Percentiles rank a stretch among this genome's conserved stretches.
phyloP scores from a whole-genome alignment of 2,113 vertebrate genomes.

The Rhodinocichla rosea region DNA sequence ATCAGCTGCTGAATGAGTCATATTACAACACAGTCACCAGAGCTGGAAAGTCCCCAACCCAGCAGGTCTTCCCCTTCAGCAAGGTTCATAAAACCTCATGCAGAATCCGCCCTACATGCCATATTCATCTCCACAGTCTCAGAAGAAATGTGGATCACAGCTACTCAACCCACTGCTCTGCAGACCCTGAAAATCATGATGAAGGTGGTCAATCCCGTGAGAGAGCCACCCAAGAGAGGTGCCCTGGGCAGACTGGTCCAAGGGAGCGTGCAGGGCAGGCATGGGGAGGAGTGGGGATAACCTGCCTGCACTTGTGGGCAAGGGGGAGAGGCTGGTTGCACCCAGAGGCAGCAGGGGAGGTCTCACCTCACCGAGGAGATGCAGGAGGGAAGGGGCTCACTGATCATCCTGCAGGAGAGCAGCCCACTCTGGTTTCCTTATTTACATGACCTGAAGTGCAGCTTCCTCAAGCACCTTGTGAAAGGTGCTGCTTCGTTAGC shows the following conservation, averaged over 20 bases:
- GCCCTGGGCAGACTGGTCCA: background rate
- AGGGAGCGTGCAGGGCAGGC: background rate
- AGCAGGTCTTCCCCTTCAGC: background rate
- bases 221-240: background rate
- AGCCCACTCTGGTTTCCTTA: background rate
- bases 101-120: background rate
- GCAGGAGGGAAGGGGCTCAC: background rate
- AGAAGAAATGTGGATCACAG: background rate
- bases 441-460: background rate
- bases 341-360: background rate
- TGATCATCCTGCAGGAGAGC: background rate
- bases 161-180: background rate
- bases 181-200: background rate
- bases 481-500: background rate
- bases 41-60: conserved; percentile 2
- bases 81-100: background rate
- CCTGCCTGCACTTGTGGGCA: background rate
- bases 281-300: background rate
- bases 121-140: background rate
- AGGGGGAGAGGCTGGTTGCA: background rate
- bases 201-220: background rate
- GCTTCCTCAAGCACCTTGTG: background rate
- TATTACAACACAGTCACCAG: background rate
- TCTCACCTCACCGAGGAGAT: background rate
- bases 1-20: background rate